phyloP scores from a whole-genome alignment of 2,113 vertebrate genomes.

The Hiodon tergisus region DNA sequence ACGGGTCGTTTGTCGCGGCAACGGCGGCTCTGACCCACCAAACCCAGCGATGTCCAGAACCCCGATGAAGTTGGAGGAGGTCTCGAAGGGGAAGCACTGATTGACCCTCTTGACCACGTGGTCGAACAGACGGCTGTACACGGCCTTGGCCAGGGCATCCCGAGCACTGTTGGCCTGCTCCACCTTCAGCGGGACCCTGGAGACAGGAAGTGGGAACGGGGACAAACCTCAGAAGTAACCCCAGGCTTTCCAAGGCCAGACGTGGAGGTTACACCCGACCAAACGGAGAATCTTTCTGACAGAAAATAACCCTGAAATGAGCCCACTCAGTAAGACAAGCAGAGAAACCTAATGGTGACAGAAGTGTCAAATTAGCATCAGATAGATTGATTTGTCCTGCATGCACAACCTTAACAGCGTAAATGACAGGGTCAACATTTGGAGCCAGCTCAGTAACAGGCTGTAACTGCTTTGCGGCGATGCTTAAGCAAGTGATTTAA shows the following conservation, averaged over 20 bases:
- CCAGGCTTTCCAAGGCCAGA: background rate
- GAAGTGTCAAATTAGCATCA: background rate
- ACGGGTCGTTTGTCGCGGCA: background rate
- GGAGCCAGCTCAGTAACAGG: background rate
- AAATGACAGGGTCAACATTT: background rate
- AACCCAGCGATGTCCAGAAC: slow-evolving; percentile 97
- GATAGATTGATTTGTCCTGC: background rate
- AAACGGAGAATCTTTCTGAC: background rate
- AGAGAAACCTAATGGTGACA: background rate
- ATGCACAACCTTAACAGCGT: background rate
- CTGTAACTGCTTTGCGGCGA: background rate
- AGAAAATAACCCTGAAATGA: background rate
- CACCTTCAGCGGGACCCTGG: slow-evolving; percentile 90
- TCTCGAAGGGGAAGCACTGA: slow-evolving; percentile 93
- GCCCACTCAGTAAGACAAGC: background rate
- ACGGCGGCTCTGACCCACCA: slow-evolving; percentile 59
- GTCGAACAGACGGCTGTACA: slow-evolving; percentile 94
- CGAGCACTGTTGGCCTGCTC: slow-evolving; percentile 94
- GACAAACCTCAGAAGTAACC: background rate
- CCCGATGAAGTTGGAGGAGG: slow-evolving; percentile 88
- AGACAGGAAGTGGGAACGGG: background rate
- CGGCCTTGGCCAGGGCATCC: slow-evolving; percentile 89
- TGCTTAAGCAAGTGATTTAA: background rate
- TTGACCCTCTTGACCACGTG: slow-evolving; percentile 94
- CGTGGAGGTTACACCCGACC: too few species aligned